phyloP scores from a whole-genome alignment of 2,888 invertebrate species.

The Stenotaenia linearis region DNA sequence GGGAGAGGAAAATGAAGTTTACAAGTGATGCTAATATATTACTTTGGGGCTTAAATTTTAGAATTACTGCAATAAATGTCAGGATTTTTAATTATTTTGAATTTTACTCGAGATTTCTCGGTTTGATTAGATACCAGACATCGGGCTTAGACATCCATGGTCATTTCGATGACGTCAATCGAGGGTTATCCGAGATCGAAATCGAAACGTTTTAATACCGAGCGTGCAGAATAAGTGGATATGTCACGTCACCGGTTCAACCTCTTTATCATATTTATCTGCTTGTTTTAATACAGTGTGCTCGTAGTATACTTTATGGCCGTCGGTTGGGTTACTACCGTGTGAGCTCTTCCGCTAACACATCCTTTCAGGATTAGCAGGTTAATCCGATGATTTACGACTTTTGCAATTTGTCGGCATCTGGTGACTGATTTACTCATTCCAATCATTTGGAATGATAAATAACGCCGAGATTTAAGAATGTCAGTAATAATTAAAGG shows the following conservation, averaged over 20 bases:
- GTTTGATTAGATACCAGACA: neutral
- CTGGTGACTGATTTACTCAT: neutral
- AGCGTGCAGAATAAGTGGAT: neutral
- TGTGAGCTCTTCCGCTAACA: constrained; percentile 17
- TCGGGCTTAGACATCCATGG: neutral
- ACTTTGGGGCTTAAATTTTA: too few relatives aligned
- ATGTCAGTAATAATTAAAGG: too few relatives aligned
- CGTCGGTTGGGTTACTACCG: neutral
- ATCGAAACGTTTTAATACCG: neutral
- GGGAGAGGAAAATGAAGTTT: neutral
- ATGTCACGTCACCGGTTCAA: neutral
- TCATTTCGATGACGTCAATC: neutral
- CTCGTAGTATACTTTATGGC: neutral
- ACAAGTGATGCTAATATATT: neutral
- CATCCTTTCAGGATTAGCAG: constrained; percentile 1
- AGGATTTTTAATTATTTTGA: too few relatives aligned
- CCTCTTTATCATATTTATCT: neutral
- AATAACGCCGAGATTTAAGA: too few relatives aligned
- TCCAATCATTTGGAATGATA: too few relatives aligned
- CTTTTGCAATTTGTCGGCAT: neutral
- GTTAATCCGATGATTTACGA: neutral
- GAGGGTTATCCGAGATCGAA: neutral
- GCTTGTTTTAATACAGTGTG: neutral
- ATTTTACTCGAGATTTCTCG: too few relatives aligned
- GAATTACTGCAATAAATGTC: too few relatives aligned